Evolutionary conservation across 2,797 vertebrate species (phyloP).

Genomic region (Coccyzus lansbergi): DNA sequence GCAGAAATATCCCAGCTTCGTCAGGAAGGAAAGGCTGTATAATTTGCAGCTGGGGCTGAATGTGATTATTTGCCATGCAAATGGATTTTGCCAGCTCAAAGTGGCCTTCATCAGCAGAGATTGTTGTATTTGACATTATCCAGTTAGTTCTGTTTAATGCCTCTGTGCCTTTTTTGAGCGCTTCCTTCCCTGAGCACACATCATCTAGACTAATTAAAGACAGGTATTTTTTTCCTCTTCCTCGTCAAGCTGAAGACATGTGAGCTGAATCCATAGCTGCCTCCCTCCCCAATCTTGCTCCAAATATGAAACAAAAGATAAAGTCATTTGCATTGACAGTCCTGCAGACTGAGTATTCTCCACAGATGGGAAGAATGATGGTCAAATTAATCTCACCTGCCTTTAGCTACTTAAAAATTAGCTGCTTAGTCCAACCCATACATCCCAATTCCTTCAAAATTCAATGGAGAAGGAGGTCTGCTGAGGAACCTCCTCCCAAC

Average conservation of each 20-base stretch:
- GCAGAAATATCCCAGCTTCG: constrained; percentile 54
- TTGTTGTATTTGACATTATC: constrained; percentile 60
- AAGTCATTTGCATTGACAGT: not conserved
- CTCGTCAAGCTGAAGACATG: constrained; percentile 25
- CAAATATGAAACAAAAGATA: constrained; percentile 38
- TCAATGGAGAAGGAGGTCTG: not conserved
- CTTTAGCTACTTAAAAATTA: not conserved
- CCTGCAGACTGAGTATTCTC: not conserved
- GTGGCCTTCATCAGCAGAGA: constrained; percentile 68
- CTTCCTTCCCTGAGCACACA: constrained; percentile 62
- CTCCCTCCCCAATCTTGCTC: not conserved
- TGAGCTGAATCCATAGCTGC: constrained; percentile 10
- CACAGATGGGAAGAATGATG: not conserved
- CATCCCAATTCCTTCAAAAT: not conserved
- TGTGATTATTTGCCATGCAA: constrained; percentile 60
- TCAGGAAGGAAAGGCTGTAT: constrained; percentile 55
- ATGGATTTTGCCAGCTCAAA: constrained; percentile 50
- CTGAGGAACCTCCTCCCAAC: not conserved
- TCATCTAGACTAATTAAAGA: constrained; percentile 57
- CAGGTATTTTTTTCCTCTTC: constrained; percentile 47
- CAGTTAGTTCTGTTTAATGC: constrained; percentile 54
- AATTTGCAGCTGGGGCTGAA: constrained; percentile 71
- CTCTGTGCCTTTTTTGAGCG: not conserved
- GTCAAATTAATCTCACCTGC: not conserved
- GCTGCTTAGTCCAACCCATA: not conserved